These are phyloP conservation scores for Pantherophis vulpinus DNA, from an alignment of 2,797 vertebrate genomes.

Conservation along the genomic window DNA sequence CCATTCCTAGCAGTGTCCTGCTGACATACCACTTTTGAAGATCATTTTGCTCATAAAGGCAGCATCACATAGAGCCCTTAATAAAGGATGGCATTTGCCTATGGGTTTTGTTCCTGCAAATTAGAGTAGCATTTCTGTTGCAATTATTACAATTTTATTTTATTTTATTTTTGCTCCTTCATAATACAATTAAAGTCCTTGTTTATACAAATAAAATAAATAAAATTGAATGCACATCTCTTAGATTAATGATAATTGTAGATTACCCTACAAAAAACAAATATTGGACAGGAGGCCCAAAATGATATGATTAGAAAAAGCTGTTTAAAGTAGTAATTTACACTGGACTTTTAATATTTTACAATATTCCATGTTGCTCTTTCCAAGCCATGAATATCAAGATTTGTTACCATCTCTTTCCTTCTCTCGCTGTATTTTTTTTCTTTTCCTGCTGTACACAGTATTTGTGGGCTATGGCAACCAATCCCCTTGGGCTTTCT, in stretches of 20 bases:
- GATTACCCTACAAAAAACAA: constrained; percentile 48
- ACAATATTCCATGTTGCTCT: constrained; percentile 43
- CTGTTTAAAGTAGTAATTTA: constrained; percentile 55
- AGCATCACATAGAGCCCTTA: constrained; percentile 31
- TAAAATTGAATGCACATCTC: constrained; percentile 55
- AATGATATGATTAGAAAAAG: constrained; percentile 62
- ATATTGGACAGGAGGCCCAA: constrained; percentile 47
- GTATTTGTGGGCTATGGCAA: constrained; percentile 69
- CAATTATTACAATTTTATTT: constrained; percentile 34
- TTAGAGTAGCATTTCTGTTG: constrained; percentile 40
- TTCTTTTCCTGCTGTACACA: constrained; percentile 46
- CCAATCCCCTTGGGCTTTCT: constrained; percentile 73
- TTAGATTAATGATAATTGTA: constrained; percentile 52
- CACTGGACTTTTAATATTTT: constrained; percentile 60
- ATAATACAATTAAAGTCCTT: constrained; percentile 41
- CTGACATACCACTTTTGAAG: constrained; percentile 3
- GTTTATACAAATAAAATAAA: constrained; percentile 51
- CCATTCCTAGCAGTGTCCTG: constrained; percentile 11
- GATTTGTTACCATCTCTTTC: constrained; percentile 60
- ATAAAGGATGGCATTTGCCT: constrained; percentile 28
- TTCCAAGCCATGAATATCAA: constrained; percentile 58
- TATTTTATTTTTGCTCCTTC: constrained; percentile 41
- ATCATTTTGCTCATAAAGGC: constrained; percentile 32
- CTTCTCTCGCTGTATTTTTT: constrained; percentile 39
- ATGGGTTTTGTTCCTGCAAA: constrained; percentile 39